phyloP scores from a whole-genome alignment of 2,113 vertebrate species.

The Phocoena sinus region DNA sequence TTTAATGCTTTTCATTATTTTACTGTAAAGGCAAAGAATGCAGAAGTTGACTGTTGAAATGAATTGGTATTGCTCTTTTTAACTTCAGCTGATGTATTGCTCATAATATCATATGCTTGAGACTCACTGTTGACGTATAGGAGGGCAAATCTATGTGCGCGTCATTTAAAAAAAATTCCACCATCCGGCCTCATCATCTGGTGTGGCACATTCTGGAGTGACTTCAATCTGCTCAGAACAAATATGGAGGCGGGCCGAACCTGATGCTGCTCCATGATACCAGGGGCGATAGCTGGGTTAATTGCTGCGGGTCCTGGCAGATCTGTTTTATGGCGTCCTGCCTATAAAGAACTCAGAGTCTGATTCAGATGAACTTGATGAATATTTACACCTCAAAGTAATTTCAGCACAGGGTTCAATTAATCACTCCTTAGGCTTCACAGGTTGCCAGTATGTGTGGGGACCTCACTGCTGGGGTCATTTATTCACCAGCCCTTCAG shows the following conservation, averaged over 20 bases:
- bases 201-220: background rate
- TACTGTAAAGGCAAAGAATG: background rate
- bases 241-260: background rate
- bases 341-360: background rate
- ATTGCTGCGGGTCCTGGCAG: background rate
- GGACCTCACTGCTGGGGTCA: background rate
- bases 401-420: background rate
- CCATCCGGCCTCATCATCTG: background rate
- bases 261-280: background rate
- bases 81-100: background rate
- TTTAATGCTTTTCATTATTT: conserved; percentile 44
- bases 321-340: background rate
- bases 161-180: background rate
- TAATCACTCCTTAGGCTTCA: background rate
- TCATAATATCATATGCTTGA: background rate
- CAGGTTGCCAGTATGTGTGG: background rate
- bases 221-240: background rate
- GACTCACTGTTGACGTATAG: background rate
- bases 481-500: background rate
- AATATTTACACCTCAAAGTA: conserved; percentile 42
- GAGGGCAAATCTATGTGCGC: background rate
- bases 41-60: background rate
- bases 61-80: background rate
- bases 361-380: conserved; percentile 20
- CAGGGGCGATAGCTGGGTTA: background rate